Evolutionary conservation across 2,797 vertebrate genomes (phyloP), one percentile per base, ranked within the genome.

Genomic region (Sebastes wilsoni): DNA sequence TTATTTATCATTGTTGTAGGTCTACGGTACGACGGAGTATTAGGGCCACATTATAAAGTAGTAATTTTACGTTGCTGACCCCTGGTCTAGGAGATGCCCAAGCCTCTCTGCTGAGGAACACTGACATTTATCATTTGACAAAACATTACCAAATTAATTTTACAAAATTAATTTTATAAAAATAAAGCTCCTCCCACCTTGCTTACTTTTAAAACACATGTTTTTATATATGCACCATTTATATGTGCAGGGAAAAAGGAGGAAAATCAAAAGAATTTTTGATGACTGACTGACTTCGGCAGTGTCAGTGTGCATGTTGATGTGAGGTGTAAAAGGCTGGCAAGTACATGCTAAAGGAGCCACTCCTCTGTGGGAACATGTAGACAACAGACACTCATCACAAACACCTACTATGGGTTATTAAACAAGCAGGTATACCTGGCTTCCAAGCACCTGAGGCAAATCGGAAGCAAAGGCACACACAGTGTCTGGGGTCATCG

Each of bases 351-450:
- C 27, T 49, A 52, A 22, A 70, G 22, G 52, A 49, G 58, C 20
- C 65, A 56, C 62, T 61, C 67, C 54, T 52, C 49, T 62, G 14
- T 55, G n/a, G n/a, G 60, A 68, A 66, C 77, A 61, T 55, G 36
- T 27, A n/a, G 6, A 58, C 46, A 60, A 36, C n/a, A 68, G 5
- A 62, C 20, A 34, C 14, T 58, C 4, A 52, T 25, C 16, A 22
- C 18, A 52, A 62, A 62, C 16, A 38, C 18, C 16, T 65, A n/a
- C 3, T 2, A 55, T 0, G 2, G 34, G 8, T 18, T 49, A 49
- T 30, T 49, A 16, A 16, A 52, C 13, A 55, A 58, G 22, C 22
- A 34, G 13, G 20, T 54, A 8, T 22, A 54, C 11, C n/a, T 14
- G 42, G 65, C n/a, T 55, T 46, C 66, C 20, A 22, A 52, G 20